Evolutionary conservation across 2,888 invertebrate species (phyloP), one percentile per base, ranked within the genome.

Genomic region (Danaus chrysippus): DNA sequence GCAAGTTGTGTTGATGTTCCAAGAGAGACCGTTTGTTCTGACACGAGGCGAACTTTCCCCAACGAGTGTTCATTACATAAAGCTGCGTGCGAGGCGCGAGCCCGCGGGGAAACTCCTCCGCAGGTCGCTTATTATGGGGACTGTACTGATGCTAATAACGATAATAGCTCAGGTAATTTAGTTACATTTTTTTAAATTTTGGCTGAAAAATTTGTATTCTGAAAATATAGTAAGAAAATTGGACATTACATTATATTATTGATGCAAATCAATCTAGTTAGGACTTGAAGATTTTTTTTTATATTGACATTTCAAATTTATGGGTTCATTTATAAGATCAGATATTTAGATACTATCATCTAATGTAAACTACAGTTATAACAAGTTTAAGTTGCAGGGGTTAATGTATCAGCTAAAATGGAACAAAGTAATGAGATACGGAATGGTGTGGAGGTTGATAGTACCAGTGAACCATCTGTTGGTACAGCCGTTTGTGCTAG

Each of bases 21-120:
- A 11, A 91, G 92, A 23, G 95, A 95, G 74, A 94, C 94, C 2
- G 96, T 97, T 15, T 97, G 97, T 81, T 95, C 94, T 53, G 95
- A 93, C 76, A 94, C 95, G 76, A 93, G 93, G 70, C 92, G 93
- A 68, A 96, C 96, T 3, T 97, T 95, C 84, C 86, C 92, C 68
- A 96, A 95, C 83, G 96, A 96, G 83, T 97, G 97, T 79, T 95
- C 96, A 73, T 92, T 97, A 80, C 94, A 94, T 74, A 93, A 93
- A 73, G 94, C 93, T 12, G 94, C 95, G 12, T 97, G 97, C 81
- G 87, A 91, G 64, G 82, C 88, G 1, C 77, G 93, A 74, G 93
- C 93, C 70, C 93, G 95, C 34, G 97, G 96, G 73, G 86, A 87
- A 0, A 69, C 76, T 23, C 78, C 84, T 0, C 72, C 84, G 1